Evolutionary conservation across 2,113 vertebrate species (phyloP).

Genomic region (Laterallus jamaicensis): DNA sequence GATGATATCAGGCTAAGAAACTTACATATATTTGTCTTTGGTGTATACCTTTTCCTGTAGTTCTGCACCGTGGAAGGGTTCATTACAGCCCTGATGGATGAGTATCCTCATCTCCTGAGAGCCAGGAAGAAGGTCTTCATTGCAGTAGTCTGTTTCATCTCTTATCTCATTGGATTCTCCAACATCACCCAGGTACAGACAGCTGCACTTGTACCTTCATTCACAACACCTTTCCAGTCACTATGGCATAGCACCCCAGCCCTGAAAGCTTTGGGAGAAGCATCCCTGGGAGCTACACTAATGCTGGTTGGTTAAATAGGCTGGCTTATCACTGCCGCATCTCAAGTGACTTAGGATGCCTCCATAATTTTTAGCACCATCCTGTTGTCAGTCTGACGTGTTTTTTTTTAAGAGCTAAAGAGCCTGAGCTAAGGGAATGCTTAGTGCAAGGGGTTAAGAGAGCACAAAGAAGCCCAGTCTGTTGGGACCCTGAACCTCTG

Average conservation of each 20-base stretch:
- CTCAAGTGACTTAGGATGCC: background rate
- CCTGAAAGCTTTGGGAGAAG: background rate
- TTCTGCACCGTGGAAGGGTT: constrained; percentile 94
- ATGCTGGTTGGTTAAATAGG: background rate
- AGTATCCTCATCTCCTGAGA: constrained; percentile 83
- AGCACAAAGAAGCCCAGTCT: background rate
- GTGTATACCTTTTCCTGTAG: constrained; percentile 47
- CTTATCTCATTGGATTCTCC: constrained; percentile 88
- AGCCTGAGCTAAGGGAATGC: background rate
- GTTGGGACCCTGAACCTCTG: background rate
- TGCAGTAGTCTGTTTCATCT: constrained; percentile 84
- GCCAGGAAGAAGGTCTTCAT: constrained; percentile 90
- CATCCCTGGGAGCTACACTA: background rate
- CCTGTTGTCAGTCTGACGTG: background rate
- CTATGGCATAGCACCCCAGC: background rate
- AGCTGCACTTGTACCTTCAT: background rate
- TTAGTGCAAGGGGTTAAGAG: background rate
- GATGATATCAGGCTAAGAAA: background rate
- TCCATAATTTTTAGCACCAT: background rate
- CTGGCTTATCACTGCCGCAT: background rate
- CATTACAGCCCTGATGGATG: constrained; percentile 89
- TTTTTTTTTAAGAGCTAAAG: background rate
- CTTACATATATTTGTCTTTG: background rate
- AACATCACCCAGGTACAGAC: constrained; percentile 87
- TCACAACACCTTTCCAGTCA: background rate